phyloP scores from a whole-genome alignment of 2,797 vertebrate genomes.

The Onychomys leucogaster region DNA sequence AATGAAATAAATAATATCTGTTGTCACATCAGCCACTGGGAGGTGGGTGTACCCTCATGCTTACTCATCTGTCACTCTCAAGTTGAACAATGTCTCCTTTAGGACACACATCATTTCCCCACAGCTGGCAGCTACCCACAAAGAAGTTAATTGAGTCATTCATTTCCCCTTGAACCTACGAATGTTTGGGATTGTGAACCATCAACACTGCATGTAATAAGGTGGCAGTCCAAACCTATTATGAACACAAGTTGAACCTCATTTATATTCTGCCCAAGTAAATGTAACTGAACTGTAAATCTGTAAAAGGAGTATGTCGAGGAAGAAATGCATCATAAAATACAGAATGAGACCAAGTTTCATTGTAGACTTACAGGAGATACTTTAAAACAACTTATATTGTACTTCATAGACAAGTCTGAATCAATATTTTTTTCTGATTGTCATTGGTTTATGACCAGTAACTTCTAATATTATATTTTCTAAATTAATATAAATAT shows the following conservation, averaged over 20 bases:
- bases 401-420: not conserved
- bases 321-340: conserved; percentile 1
- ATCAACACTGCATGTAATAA: conserved; percentile 49
- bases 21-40: conserved; percentile 85
- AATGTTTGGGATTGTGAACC: conserved; percentile 73
- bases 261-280: conserved; percentile 42
- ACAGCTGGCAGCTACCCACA: conserved; percentile 80
- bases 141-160: conserved; percentile 85
- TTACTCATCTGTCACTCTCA: conserved; percentile 84
- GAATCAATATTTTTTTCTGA: conserved; percentile 16
- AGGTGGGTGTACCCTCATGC: conserved; percentile 81
- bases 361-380: not conserved
- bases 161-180: conserved; percentile 78
- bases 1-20: conserved; percentile 86
- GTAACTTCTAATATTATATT: not conserved
- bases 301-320: conserved; percentile 8
- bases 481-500: not conserved
- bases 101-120: conserved; percentile 71
- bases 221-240: conserved; percentile 67
- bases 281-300: not conserved
- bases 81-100: conserved; percentile 82
- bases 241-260: conserved; percentile 70
- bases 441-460: conserved; percentile 35
- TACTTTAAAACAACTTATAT: not conserved
- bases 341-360: conserved; percentile 32